Evolutionary conservation across 2,888 invertebrate genomes (phyloP).

Genomic region (Dexiosoma caninum): DNA sequence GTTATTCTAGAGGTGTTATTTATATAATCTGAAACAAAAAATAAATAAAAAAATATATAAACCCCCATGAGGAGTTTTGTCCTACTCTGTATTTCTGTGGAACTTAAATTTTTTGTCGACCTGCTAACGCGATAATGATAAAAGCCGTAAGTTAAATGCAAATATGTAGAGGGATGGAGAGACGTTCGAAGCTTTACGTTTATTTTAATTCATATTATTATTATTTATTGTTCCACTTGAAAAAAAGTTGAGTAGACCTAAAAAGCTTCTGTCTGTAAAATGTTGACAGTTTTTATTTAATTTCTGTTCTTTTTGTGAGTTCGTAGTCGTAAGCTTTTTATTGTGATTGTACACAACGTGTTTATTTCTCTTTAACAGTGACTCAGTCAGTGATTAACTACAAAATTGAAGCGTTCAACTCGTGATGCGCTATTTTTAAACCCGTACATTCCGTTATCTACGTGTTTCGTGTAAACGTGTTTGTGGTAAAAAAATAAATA

Average conservation of each 20-base stretch:
- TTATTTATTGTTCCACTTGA: not conserved
- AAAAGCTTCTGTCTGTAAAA: constrained; percentile 11
- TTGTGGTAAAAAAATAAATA: constrained; percentile 17
- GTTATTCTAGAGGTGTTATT: too few species aligned
- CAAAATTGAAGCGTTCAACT: constrained; percentile 43
- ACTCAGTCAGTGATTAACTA: constrained; percentile 49
- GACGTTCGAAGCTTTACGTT: not conserved
- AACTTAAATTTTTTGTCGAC: too few species aligned
- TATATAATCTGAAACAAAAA: too few species aligned
- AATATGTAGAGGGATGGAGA: not conserved
- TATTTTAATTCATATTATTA: not conserved
- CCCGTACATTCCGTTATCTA: constrained; percentile 35
- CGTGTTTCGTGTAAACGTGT: constrained; percentile 24
- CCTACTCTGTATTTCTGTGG: too few species aligned
- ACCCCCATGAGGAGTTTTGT: too few species aligned
- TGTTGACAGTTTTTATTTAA: not conserved
- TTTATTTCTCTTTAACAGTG: constrained; percentile 42
- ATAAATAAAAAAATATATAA: too few species aligned
- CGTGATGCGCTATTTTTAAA: constrained; percentile 26
- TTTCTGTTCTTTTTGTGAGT: not conserved
- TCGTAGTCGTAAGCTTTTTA: constrained; percentile 13
- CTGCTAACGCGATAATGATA: not conserved
- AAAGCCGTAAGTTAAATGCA: not conserved
- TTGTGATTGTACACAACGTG: constrained; percentile 4
- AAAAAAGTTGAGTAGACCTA: constrained; percentile 6